Evolutionary conservation across 1,140 invertebrate genomes (phyloP), one percentile per base, ranked within the genome.

Genomic region (Anastatus disparis): DNA sequence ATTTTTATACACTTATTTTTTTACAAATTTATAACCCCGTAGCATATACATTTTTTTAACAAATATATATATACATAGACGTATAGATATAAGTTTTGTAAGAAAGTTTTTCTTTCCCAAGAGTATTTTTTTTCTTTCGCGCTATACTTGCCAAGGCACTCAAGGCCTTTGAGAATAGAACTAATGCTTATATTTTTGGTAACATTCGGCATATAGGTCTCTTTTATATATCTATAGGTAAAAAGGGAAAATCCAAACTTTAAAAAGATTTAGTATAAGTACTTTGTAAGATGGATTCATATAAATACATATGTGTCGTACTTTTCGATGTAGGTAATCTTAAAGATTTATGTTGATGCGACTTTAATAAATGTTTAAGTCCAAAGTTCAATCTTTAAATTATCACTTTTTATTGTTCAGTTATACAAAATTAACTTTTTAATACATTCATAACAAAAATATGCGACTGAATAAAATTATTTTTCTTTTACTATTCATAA

Each of bases 131-230:
- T 46, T n/a, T n/a, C n/a, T n/a, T 59, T 22, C 27, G 12, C 31
- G 13, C 42, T 55, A n/a, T n/a, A 61, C 56, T 69, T 61, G 55
- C 7, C n/a, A 24, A 69, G 27, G 56, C 46, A 61, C 46, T 61
- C 44, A 46, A 53, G 56, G 17, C 66, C 66, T 69, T 61, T 52
- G 66, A 62, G 67, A 70, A 62, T 70, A 70, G 58, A 70, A 70
- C 67, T 62, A 70, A 70, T 70, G 67, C 58, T 59, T 55, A 62
- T 70, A 62, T 70, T 70, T 53, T 40, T 56, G 35, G 42, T 59
- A 15, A 44, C 31, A 61, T 61, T 61, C 31, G 31, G 40, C 13
- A n/a, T n/a, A n/a, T n/a, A n/a, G n/a, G n/a, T n/a, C n/a, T n/a
- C n/a, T n/a, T n/a, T n/a, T n/a, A n/a, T n/a, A n/a, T n/a, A n/a